Conservation (phyloP, 2,797 vertebrate genomes). For the Sebastes diaconus region DNA sequence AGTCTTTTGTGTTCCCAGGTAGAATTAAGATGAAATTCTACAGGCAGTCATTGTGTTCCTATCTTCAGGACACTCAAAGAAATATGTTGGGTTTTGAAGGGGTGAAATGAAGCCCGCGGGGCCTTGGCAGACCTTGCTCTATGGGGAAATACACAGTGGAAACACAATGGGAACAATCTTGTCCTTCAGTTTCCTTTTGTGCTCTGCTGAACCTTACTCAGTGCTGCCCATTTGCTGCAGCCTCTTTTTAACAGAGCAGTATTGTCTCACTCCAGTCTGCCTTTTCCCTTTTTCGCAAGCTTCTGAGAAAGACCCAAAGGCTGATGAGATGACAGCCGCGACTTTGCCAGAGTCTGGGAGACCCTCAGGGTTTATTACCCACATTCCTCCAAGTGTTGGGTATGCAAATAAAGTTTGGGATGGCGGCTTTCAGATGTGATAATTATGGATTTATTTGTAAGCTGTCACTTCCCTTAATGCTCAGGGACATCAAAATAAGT, state of each 20-base stretch:
- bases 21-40: constrained; percentile 86
- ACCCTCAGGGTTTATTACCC: constrained; percentile 82
- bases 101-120: constrained; percentile 83
- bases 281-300: constrained; percentile 57
- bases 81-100: constrained; percentile 81
- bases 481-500: constrained; percentile 88
- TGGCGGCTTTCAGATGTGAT: constrained; percentile 84
- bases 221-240: constrained; percentile 76
- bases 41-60: constrained; percentile 82
- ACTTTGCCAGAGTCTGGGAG: constrained; percentile 77
- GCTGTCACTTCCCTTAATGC: constrained; percentile 88
- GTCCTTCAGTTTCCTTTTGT: constrained; percentile 82
- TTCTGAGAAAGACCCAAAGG: constrained; percentile 77
- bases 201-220: constrained; percentile 78
- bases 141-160: constrained; percentile 81
- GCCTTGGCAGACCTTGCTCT: constrained; percentile 77
- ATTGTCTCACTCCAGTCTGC: constrained; percentile 74
- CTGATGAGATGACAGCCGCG: constrained; percentile 79
- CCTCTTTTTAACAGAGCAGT: constrained; percentile 68
- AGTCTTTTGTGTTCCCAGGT: constrained; percentile 86
- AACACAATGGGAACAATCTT: constrained; percentile 83
- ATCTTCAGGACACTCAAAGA: constrained; percentile 81
- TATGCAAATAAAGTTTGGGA: constrained; percentile 85
- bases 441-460: constrained; percentile 91
- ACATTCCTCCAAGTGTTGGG: constrained; percentile 78